Evolutionary conservation across 2,888 invertebrate genomes (phyloP).

Genomic region (Onthophagus sagittarius): DNA sequence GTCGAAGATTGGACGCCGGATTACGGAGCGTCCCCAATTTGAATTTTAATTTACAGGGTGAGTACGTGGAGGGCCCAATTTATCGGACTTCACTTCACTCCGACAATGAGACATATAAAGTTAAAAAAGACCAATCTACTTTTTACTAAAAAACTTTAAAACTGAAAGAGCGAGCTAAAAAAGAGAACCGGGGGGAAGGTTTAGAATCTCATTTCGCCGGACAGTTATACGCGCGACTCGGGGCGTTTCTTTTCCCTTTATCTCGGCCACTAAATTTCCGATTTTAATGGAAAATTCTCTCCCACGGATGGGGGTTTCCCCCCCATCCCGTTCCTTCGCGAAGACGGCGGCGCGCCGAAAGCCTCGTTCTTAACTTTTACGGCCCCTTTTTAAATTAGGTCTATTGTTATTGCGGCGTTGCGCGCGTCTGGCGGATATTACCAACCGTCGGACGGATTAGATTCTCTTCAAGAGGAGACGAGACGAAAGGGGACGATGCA

Average conservation of each 20-base stretch:
- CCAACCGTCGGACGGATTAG: conserved; percentile 39
- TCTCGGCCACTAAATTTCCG: conserved; percentile 54
- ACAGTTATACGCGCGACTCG: conserved; percentile 50
- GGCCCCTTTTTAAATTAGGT: conserved; percentile 48
- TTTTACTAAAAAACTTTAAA: no score
- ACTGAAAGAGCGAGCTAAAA: background rate
- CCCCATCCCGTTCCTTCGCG: conserved; percentile 33
- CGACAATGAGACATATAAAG: conserved; percentile 27
- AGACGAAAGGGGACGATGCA: conserved; percentile 19
- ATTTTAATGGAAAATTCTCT: conserved; percentile 56
- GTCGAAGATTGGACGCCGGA: conserved; percentile 50
- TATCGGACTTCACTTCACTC: conserved; percentile 35
- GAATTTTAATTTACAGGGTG: conserved; percentile 51
- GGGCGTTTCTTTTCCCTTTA: conserved; percentile 49
- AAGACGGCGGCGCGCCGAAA: conserved; percentile 38
- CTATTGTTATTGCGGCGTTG: conserved; percentile 48
- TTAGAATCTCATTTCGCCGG: conserved; percentile 40
- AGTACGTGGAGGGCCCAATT: conserved; percentile 40
- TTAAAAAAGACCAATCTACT: no score
- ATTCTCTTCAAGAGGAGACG: conserved; percentile 27
- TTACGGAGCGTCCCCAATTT: conserved; percentile 46
- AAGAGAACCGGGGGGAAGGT: background rate
- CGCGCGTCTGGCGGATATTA: conserved; percentile 44
- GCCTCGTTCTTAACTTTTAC: conserved; percentile 45
- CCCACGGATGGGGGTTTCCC: conserved; percentile 38